phyloP scores from a whole-genome alignment of 1,140 invertebrate genomes.

The Arctopsyche grandis region DNA sequence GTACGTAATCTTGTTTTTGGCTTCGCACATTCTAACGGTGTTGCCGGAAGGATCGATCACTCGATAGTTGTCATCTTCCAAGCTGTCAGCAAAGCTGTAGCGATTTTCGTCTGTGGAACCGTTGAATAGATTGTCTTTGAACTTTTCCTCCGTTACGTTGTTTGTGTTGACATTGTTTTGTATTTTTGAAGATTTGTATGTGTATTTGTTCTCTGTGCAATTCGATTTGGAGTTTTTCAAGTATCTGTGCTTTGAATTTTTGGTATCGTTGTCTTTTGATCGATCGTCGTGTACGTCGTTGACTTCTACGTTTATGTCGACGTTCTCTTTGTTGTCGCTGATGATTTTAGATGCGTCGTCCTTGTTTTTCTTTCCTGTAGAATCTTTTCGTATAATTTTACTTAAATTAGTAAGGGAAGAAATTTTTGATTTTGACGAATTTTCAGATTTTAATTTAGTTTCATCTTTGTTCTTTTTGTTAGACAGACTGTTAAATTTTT shows the following conservation, averaged over 20 bases:
- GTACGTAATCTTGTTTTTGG: constrained; percentile 54
- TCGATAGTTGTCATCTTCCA: constrained; percentile 44
- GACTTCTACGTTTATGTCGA: constrained; percentile 54
- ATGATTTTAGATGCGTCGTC: constrained; percentile 53
- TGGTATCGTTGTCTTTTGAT: constrained; percentile 50
- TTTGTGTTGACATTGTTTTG: constrained; percentile 57
- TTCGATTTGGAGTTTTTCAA: constrained; percentile 61
- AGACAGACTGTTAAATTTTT: constrained; percentile 63
- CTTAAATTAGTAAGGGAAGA: constrained; percentile 63
- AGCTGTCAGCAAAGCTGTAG: constrained; percentile 51
- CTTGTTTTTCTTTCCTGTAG: constrained; percentile 59
- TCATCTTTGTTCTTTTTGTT: constrained; percentile 56
- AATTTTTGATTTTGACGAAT: constrained; percentile 62
- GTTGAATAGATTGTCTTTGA: constrained; percentile 56
- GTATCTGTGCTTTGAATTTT: constrained; percentile 59
- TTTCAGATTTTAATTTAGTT: constrained; percentile 15
- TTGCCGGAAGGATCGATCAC: constrained; percentile 41
- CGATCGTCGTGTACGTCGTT: constrained; percentile 47
- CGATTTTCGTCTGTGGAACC: constrained; percentile 39
- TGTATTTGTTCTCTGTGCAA: constrained; percentile 58
- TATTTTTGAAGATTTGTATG: constrained; percentile 48
- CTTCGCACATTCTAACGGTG: constrained; percentile 39
- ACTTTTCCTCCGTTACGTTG: constrained; percentile 59
- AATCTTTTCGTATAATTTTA: constrained; percentile 66
- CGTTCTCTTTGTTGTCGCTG: constrained; percentile 52